phyloP scores from a whole-genome alignment of 2,888 invertebrate species.

The Meganola albula region DNA sequence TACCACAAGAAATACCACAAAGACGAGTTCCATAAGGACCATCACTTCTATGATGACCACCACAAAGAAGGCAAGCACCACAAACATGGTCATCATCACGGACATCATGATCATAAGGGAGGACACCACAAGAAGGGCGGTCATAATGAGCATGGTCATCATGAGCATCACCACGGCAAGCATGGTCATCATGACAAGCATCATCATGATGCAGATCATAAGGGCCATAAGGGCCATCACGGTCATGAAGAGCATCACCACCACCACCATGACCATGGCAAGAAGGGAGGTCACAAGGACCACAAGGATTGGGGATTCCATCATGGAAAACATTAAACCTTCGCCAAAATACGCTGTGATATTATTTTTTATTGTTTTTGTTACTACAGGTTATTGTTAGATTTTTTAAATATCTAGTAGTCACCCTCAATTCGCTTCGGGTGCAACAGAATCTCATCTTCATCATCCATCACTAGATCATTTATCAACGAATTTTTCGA shows the following conservation, averaged over 20 bases:
- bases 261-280: conserved; percentile 68
- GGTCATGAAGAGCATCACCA: conserved; percentile 71
- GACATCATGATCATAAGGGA: conserved; percentile 62
- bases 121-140: conserved; percentile 71
- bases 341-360: conserved; percentile 54
- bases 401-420: no score
- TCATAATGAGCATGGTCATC: conserved; percentile 62
- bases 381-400: conserved; percentile 40
- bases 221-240: conserved; percentile 71
- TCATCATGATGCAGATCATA: conserved; percentile 63
- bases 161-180: conserved; percentile 67
- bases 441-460: no score
- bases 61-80: conserved; percentile 70
- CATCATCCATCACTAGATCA: no score
- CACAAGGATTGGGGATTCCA: conserved; percentile 70
- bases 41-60: conserved; percentile 70
- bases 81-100: conserved; percentile 67
- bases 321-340: conserved; percentile 62
- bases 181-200: conserved; percentile 69
- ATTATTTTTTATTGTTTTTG: conserved; percentile 36
- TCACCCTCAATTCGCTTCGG: no score
- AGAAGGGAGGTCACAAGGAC: conserved; percentile 66
- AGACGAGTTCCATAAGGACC: conserved; percentile 69
- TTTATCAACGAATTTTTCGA: no score
- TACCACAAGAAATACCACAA: conserved; percentile 72